These are phyloP conservation scores for Tenthredo livida DNA, from an alignment of 2,888 invertebrate species.

Conservation along the genomic window DNA sequence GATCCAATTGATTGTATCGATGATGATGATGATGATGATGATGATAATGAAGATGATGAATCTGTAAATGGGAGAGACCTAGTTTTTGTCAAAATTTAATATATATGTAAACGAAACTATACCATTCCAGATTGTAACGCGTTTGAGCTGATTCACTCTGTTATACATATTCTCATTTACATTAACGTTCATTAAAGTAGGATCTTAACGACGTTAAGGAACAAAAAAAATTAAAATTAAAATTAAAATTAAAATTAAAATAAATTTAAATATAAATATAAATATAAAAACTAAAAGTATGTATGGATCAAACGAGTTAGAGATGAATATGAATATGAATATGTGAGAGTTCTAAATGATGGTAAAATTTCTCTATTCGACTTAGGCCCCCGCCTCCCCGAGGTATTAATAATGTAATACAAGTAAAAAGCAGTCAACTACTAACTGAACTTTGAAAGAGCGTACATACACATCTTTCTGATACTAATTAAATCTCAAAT, in stretches of 20 bases:
- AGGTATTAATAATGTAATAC: neutral
- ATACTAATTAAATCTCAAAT: slow-evolving; percentile 56
- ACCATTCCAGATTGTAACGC: slow-evolving; percentile 17
- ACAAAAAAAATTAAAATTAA: neutral
- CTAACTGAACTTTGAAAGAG: neutral
- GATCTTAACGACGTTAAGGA: slow-evolving; percentile 63
- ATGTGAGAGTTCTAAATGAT: slow-evolving; percentile 67
- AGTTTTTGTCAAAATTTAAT: slow-evolving; percentile 18
- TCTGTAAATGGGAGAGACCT: neutral
- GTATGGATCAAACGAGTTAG: slow-evolving; percentile 74
- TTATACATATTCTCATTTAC: slow-evolving; percentile 32
- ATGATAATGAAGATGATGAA: neutral
- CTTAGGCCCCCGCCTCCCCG: slow-evolving; percentile 55
- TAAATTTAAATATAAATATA: slow-evolving; percentile 61
- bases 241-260: too few species aligned
- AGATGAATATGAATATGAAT: slow-evolving; percentile 60
- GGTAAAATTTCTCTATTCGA: slow-evolving; percentile 66
- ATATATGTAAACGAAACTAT: slow-evolving; percentile 16
- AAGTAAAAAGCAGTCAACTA: slow-evolving; percentile 11
- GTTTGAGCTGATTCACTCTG: slow-evolving; percentile 34
- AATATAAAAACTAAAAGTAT: slow-evolving; percentile 65
- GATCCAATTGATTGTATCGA: neutral
- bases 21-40: too few species aligned
- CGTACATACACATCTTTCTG: neutral
- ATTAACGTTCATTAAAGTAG: slow-evolving; percentile 56